Evolutionary conservation across 2,797 vertebrate species (phyloP).

Genomic region (Aselliscus stoliczkanus): DNA sequence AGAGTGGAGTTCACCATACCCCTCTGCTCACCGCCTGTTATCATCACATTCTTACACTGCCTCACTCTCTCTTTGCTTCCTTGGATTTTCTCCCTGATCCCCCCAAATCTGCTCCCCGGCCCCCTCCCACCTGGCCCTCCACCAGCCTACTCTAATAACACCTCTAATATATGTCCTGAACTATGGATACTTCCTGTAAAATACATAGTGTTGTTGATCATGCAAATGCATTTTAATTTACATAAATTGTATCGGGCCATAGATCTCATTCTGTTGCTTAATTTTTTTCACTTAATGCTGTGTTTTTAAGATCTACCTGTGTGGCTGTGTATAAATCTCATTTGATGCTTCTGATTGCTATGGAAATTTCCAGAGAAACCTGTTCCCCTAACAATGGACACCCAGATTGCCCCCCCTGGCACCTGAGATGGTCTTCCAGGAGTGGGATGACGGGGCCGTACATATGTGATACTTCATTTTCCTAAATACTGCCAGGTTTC

Average conservation of each 20-base stretch:
- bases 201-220: neutral
- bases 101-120: accelerated
- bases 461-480: accelerated
- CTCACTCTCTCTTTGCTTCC: neutral
- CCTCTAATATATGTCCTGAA: neutral
- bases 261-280: conserved; percentile 58
- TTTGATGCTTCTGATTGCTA: accelerated
- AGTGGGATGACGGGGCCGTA: accelerated
- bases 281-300: conserved; percentile 36
- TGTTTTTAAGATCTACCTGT: conserved; percentile 40
- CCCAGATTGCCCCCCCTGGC: neutral
- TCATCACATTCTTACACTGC: accelerated
- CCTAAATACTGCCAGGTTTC: neutral
- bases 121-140: neutral
- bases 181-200: neutral
- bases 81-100: neutral
- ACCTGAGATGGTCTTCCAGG: accelerated
- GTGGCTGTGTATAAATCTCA: neutral
- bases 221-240: conserved; percentile 56
- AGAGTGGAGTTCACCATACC: accelerated
- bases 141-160: neutral
- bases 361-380: neutral
- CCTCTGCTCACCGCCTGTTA: accelerated
- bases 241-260: conserved; percentile 53
- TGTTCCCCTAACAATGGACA: accelerated